Percentiles rank a stretch among this genome's conserved stretches.
These are phyloP conservation scores for Halictus ligatus DNA, from an alignment of 2,888 invertebrate species.

Conservation along the genomic window DNA sequence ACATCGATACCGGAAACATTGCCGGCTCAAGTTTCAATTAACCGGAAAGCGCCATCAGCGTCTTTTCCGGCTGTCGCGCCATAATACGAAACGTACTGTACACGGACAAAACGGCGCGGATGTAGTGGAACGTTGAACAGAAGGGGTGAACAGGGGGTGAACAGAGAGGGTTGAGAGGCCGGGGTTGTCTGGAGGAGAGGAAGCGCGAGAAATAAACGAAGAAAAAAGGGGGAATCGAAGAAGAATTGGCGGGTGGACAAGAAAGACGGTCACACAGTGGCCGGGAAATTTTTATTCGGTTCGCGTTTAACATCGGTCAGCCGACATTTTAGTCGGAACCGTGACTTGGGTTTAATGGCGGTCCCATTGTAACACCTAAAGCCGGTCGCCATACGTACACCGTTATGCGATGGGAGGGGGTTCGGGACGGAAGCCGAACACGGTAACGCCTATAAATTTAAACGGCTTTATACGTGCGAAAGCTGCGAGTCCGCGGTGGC, in stretches of 20 bases:
- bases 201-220: constrained; percentile 4
- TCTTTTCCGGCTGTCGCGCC: background rate
- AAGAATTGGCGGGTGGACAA: constrained; percentile 23
- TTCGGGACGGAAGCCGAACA: constrained; percentile 42
- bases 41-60: constrained; percentile 36
- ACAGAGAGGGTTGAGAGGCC: background rate
- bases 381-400: constrained; percentile 52
- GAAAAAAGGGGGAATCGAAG: constrained; percentile 4
- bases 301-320: constrained; percentile 70
- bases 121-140: background rate
- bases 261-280: constrained; percentile 47
- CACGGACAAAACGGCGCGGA: background rate
- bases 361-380: constrained; percentile 70
- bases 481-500: constrained; percentile 51
- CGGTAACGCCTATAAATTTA: constrained; percentile 71
- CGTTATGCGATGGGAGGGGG: constrained; percentile 45
- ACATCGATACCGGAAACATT: background rate
- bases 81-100: background rate
- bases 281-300: constrained; percentile 67
- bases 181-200: background rate
- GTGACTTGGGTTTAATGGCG: constrained; percentile 72
- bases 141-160: background rate
- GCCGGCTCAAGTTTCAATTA: constrained; percentile 24
- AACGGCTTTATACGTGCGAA: constrained; percentile 67
- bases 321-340: constrained; percentile 70